These are phyloP conservation scores for Heteropelma amictum DNA, from an alignment of 2,888 invertebrate genomes.

Conservation along the genomic window DNA sequence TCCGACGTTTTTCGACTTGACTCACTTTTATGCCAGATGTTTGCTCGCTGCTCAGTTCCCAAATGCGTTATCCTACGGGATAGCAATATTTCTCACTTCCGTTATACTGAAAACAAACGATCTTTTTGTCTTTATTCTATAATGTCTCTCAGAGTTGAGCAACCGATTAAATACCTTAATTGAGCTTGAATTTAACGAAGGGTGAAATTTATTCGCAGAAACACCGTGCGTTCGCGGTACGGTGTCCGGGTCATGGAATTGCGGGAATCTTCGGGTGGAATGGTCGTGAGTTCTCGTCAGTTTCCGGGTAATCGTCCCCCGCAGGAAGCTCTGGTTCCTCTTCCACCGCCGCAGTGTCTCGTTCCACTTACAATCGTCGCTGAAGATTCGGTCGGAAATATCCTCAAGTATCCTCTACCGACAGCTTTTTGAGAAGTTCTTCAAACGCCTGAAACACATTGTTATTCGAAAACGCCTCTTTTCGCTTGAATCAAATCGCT, in stretches of 20 bases:
- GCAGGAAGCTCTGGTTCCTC: conserved; percentile 72
- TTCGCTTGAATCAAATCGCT: not conserved
- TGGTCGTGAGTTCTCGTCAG: conserved; percentile 74
- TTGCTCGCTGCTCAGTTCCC: too few species aligned
- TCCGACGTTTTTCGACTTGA: not conserved
- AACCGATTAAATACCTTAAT: not conserved
- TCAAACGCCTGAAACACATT: not conserved
- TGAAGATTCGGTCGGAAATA: conserved; percentile 84
- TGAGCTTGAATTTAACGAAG: not conserved
- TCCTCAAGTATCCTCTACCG: conserved; percentile 83
- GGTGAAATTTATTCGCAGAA: conserved; percentile 60
- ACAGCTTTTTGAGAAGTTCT: conserved; percentile 76
- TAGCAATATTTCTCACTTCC: too few species aligned
- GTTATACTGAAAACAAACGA: too few species aligned
- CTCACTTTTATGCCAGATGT: too few species aligned
- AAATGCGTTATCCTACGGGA: too few species aligned
- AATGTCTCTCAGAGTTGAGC: not conserved
- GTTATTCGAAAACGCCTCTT: conserved; percentile 18
- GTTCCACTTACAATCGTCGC: conserved; percentile 81
- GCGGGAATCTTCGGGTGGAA: conserved; percentile 71
- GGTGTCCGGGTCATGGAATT: conserved; percentile 75
- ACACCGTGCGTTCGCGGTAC: conserved; percentile 73
- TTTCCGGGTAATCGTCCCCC: conserved; percentile 73
- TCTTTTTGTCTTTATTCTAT: not conserved
- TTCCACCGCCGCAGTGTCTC: conserved; percentile 70